A percentile compares a stretch with the other conserved stretches of the same genome.
These are phyloP conservation scores for Xiphophorus couchianus DNA, from an alignment of 2,113 vertebrate species.

Conservation along the genomic window DNA sequence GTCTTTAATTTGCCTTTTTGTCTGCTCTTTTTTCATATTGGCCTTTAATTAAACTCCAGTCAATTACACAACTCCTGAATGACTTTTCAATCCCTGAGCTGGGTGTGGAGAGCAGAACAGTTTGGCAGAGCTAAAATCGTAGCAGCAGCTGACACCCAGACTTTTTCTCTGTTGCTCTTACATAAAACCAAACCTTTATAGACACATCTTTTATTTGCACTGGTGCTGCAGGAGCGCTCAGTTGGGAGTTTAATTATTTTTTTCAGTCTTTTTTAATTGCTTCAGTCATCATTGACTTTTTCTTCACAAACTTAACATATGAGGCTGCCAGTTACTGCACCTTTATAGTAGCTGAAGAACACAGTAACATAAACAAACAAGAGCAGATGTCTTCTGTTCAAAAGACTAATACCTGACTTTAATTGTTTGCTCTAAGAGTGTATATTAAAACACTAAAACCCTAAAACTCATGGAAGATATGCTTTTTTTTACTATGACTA, in stretches of 20 bases:
- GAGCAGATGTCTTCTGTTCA: too few relatives aligned
- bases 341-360: too few relatives aligned
- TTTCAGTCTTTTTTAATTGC: too few relatives aligned
- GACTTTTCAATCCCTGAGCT: constrained; percentile 56
- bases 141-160: constrained; percentile 72
- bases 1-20: constrained; percentile 76
- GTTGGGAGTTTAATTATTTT: not conserved
- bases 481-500: too few relatives aligned
- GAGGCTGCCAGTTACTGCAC: too few relatives aligned
- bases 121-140: constrained; percentile 64
- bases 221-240: constrained; percentile 6
- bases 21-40: constrained; percentile 50
- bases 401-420: too few relatives aligned
- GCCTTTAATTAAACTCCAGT: constrained; percentile 77
- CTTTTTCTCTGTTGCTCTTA: constrained; percentile 20
- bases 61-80: constrained; percentile 75
- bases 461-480: too few relatives aligned
- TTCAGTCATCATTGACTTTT: not conserved
- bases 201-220: constrained; percentile 32
- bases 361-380: too few relatives aligned
- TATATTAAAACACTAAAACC: too few relatives aligned
- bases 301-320: not conserved
- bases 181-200: constrained; percentile 46
- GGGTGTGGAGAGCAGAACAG: constrained; percentile 51
- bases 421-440: too few relatives aligned